Base-by-base conservation (phyloP, 2,797 vertebrate species). In the Phrynocephalus guinanensis region DNA sequence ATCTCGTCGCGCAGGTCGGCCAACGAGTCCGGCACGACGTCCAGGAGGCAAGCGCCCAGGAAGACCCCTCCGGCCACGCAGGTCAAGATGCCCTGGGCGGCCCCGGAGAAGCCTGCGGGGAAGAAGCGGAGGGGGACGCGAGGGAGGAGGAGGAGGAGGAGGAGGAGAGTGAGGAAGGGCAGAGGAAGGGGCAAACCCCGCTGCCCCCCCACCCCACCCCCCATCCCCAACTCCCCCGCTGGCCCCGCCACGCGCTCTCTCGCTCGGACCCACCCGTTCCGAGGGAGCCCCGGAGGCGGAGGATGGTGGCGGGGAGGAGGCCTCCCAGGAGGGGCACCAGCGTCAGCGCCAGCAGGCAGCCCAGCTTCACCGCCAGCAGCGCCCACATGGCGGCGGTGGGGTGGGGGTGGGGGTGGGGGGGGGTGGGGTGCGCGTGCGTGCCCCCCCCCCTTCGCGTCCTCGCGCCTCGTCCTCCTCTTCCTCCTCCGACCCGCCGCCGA, bases 31-130 rank as follows among this genome's bases (percentile, higher is more conserved):
- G 98, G 98, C 88, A 98, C 95, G 86, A 98, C 97, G 95, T 98
- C 98, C 67, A 98, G 95, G 26, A 98, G 92, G 96, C 98, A 98
- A 71, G 98, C 97, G 15, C 97, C 96, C 88, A 98, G 94, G 91
- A 98, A 98, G 79, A 98, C 97, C 0, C 98, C 97, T 0, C 97
- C 98, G 0, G 98, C 98, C 79, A 97, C 97, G 89, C 97, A 98
- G 95, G 97, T 98, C 91, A 97, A 97, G 38, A 98, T 92, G 92
- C 97, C 97, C 91, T 97, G 90, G n/a, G 97, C 94, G 3, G 88
- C 94, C n/a, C 91, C 91, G 68, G 97, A 96, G 48, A 70, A 86
- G 63, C 96, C 97, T 98, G 86, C 75, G 0, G 30, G 33, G 30
- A 3, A 11, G 3, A 16, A 18, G 26, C 18, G 20, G 13, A 16